Conservation (phyloP, 1,140 invertebrate species). For the Vanessa atalanta region DNA sequence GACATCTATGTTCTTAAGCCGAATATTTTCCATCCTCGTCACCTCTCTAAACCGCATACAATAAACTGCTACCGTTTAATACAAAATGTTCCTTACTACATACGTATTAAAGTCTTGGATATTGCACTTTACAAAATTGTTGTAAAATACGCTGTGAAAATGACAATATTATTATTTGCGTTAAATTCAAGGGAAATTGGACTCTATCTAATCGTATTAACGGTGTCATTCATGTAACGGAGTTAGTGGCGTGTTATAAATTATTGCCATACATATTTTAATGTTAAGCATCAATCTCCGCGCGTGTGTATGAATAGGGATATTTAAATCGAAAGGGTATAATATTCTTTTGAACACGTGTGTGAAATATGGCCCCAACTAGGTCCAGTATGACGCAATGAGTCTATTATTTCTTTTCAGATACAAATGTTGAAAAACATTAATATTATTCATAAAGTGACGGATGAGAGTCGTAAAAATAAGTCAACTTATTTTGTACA, state of each 20-base stretch:
- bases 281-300: conserved; percentile 62
- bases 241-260: conserved; percentile 38
- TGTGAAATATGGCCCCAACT: conserved; percentile 40
- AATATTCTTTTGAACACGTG: conserved; percentile 54
- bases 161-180: conserved; percentile 34
- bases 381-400: conserved; percentile 44
- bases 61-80: not conserved
- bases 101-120: not conserved
- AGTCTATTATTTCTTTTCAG: conserved; percentile 34
- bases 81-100: conserved; percentile 21
- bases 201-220: conserved; percentile 16
- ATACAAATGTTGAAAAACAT: conserved; percentile 31
- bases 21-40: conserved; percentile 68
- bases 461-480: conserved; percentile 19
- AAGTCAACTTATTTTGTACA: conserved; percentile 6
- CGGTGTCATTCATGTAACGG: conserved; percentile 1
- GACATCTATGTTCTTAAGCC: conserved; percentile 62
- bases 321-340: conserved; percentile 66
- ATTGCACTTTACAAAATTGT: conserved; percentile 26
- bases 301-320: conserved; percentile 56
- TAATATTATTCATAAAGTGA: conserved; percentile 21
- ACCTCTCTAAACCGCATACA: conserved; percentile 52
- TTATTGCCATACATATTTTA: conserved; percentile 64
- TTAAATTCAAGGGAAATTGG: conserved; percentile 12
- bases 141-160: conserved; percentile 19